These are phyloP conservation scores for Myotis myotis DNA, from an alignment of 2,797 vertebrate species.

Conservation along the genomic window DNA sequence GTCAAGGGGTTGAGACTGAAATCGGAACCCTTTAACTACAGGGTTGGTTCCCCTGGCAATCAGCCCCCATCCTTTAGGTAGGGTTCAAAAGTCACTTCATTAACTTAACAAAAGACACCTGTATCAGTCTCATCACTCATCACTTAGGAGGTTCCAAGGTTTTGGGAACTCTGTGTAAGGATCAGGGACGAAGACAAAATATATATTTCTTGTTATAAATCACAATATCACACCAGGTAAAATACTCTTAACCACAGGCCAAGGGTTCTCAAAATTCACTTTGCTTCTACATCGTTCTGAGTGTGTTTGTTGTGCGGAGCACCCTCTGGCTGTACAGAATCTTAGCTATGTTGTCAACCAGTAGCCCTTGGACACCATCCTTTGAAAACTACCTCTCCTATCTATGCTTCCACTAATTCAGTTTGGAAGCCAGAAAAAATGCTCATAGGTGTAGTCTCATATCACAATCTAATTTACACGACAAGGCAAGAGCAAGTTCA, in stretches of 20 bases:
- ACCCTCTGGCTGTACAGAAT: neutral
- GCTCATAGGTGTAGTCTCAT: neutral
- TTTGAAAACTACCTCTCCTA: neutral
- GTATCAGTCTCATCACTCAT: neutral
- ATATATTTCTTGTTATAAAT: neutral
- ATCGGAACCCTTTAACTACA: neutral
- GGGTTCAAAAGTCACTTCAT: neutral
- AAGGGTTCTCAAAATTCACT: neutral
- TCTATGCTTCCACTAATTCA: neutral
- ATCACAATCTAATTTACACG: neutral
- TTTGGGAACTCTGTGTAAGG: neutral
- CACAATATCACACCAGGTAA: neutral
- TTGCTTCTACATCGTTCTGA: neutral
- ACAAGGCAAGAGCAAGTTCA: slow-evolving; percentile 3
- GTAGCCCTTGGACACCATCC: neutral
- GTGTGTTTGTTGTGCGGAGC: neutral
- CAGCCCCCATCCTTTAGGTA: neutral
- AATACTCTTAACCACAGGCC: neutral
- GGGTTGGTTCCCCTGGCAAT: neutral
- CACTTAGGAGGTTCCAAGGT: neutral
- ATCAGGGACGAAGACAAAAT: neutral
- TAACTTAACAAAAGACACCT: neutral
- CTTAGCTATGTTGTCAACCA: neutral
- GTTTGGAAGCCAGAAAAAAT: neutral
- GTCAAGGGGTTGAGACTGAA: neutral